A percentile compares a stretch with the other conserved stretches of the same genome.
Conservation (phyloP, 2,888 invertebrate species). For the Sclerodermus sp. region DNA sequence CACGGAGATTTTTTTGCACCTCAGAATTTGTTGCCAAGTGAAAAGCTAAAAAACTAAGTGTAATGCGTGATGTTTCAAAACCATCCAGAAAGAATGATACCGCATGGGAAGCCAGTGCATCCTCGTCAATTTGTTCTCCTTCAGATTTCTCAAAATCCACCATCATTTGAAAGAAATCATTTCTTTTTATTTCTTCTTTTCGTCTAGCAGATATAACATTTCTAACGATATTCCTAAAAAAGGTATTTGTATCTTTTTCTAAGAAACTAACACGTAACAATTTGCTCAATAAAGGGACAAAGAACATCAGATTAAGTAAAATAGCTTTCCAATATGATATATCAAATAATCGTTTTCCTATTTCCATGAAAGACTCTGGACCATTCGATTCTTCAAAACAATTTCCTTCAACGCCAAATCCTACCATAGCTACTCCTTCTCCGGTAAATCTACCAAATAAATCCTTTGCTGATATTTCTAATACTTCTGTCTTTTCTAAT, state of each 20-base stretch:
- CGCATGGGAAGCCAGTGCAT: conserved; percentile 54
- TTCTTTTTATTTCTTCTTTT: conserved; percentile 40
- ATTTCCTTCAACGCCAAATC: conserved; percentile 32
- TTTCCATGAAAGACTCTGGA: conserved; percentile 14
- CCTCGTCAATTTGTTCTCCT: conserved; percentile 42
- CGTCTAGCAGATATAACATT: conserved; percentile 27
- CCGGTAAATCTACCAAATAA: conserved; percentile 25
- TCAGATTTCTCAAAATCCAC: conserved; percentile 39
- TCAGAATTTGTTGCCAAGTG: conserved; percentile 55
- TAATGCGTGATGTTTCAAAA: conserved; percentile 60
- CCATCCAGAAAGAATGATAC: conserved; percentile 61
- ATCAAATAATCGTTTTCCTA: conserved; percentile 24
- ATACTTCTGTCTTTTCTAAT: neutral
- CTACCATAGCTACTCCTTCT: conserved; percentile 27
- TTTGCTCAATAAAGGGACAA: conserved; percentile 17
- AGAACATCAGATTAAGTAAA: conserved; percentile 16
- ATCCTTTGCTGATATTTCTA: conserved; percentile 38
- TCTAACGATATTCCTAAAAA: conserved; percentile 29
- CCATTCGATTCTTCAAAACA: conserved; percentile 23
- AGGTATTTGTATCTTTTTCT: conserved; percentile 22
- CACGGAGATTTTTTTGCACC: conserved; percentile 55
- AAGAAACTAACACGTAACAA: conserved; percentile 20
- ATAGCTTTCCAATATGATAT: conserved; percentile 24
- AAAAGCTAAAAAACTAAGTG: conserved; percentile 56
- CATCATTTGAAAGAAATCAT: conserved; percentile 59